Evolutionary conservation across 1,140 invertebrate species (phyloP), one percentile per base, ranked within the genome.

Genomic region (Pachypsylla venusta): DNA sequence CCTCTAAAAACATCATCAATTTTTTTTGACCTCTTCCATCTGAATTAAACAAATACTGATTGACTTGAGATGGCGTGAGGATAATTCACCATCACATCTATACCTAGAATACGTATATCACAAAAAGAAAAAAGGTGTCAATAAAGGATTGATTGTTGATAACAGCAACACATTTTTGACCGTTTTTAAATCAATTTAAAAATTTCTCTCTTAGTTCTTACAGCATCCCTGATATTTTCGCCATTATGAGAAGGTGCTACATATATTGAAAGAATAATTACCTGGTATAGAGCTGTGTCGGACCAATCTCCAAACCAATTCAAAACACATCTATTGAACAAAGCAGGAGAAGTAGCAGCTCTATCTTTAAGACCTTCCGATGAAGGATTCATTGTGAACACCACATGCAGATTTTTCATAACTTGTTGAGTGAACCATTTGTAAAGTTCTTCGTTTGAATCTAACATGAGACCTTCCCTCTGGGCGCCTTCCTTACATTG

Each of bases 231-330:
- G n/a, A 35, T 35, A n/a, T 10, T 35, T 35, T 10, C 30, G n/a
- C n/a, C 10, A 53, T n/a, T 13, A 28, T 28, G 26, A 27, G 19
- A 14, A 26, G 10, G 20, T 56, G 26, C 24, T 13, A 13, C 7
- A 14, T 48, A 28, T 4, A 39, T 35, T 12, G 16, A 60, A 39
- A 14, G 5, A 58, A 19, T 40, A 59, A 35, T 75, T 61, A 91
- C 89, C 76, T 98, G 93, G 79, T 92, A 99, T 5, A 98, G 75
- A 1, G 96, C 93, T 13, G 89, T 89, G 70, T 97, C 91, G 12
- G 93, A 95, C 97, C 97, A 99, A 75, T 99, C 97, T 1, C 97
- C 97, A 71, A 99, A 99, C 97, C 97, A 99, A 73, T 99, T 99
- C 35, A 99, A 79, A 1, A 99, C 97, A 75, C 97, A 99, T 70